These are phyloP conservation scores for Anoplius nigerrimus DNA, from an alignment of 2,888 invertebrate genomes.

Conservation along the genomic window DNA sequence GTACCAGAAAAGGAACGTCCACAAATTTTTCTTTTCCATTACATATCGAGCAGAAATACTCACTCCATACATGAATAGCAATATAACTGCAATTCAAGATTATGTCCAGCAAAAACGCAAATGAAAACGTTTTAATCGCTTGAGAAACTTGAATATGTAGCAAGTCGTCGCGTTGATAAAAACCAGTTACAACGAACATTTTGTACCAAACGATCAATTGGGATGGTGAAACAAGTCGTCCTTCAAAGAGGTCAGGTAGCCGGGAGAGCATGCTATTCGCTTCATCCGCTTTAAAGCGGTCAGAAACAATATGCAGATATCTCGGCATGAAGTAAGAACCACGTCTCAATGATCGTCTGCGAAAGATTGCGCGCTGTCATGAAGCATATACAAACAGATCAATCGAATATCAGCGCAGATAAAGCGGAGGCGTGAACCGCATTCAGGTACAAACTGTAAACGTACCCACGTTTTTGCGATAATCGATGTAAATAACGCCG, in stretches of 20 bases:
- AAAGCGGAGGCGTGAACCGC: background rate
- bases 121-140: too few species aligned
- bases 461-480: too few species aligned
- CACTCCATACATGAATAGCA: too few species aligned
- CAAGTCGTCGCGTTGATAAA: slow-evolving; percentile 30
- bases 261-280: slow-evolving; percentile 22
- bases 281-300: slow-evolving; percentile 22
- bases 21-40: too few species aligned
- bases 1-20: too few species aligned
- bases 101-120: too few species aligned
- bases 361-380: slow-evolving; percentile 34
- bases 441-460: too few species aligned
- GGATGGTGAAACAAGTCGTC: slow-evolving; percentile 48
- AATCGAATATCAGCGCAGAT: slow-evolving; percentile 17
- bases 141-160: slow-evolving; percentile 10
- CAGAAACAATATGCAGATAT: slow-evolving; percentile 35
- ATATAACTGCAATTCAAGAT: too few species aligned
- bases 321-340: slow-evolving; percentile 18
- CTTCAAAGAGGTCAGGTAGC: slow-evolving; percentile 40
- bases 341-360: background rate
- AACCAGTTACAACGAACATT: slow-evolving; percentile 39
- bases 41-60: too few species aligned
- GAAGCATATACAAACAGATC: slow-evolving; percentile 18
- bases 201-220: slow-evolving; percentile 43
- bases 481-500: too few species aligned